Evolutionary conservation across 1,140 invertebrate genomes (phyloP).

Genomic region (Reticulitermes speratus): DNA sequence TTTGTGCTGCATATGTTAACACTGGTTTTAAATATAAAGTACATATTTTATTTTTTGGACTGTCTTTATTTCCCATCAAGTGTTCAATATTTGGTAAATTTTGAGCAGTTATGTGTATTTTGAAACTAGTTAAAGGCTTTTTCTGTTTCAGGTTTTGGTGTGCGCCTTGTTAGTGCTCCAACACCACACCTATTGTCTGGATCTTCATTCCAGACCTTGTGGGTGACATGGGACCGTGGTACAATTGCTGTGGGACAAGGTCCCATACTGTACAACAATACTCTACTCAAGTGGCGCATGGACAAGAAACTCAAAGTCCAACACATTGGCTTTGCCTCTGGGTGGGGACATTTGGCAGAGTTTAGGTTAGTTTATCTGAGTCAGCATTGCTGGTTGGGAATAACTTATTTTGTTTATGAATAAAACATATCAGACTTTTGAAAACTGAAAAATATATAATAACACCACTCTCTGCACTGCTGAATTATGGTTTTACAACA

Average conservation of each 20-base stretch:
- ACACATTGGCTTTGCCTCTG: conserved; percentile 59
- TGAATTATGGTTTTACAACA: not conserved
- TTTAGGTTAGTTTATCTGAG: conserved; percentile 52
- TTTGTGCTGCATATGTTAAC: no score
- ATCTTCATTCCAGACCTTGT: conserved; percentile 57
- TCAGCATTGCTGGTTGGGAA: not conserved
- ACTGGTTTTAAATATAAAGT: no score
- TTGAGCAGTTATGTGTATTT: no score
- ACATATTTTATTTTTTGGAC: no score
- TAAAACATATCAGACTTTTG: no score
- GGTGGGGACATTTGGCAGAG: conserved; percentile 60
- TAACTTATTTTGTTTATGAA: not conserved
- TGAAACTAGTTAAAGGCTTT: no score
- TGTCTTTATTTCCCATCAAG: no score
- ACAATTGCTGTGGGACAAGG: conserved; percentile 56
- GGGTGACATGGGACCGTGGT: conserved; percentile 61
- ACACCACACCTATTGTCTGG: conserved; percentile 53
- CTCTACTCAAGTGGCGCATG: conserved; percentile 56
- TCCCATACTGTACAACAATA: conserved; percentile 49
- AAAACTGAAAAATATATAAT: not conserved
- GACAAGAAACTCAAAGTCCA: conserved; percentile 56
- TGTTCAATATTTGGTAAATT: no score
- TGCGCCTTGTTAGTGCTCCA: conserved; percentile 54
- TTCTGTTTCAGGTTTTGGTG: conserved; percentile 53
- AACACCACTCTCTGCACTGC: not conserved